A percentile compares a stretch with the other conserved stretches of the same genome.
Conservation (phyloP, 2,113 vertebrate species). For the Lepus americanus region DNA sequence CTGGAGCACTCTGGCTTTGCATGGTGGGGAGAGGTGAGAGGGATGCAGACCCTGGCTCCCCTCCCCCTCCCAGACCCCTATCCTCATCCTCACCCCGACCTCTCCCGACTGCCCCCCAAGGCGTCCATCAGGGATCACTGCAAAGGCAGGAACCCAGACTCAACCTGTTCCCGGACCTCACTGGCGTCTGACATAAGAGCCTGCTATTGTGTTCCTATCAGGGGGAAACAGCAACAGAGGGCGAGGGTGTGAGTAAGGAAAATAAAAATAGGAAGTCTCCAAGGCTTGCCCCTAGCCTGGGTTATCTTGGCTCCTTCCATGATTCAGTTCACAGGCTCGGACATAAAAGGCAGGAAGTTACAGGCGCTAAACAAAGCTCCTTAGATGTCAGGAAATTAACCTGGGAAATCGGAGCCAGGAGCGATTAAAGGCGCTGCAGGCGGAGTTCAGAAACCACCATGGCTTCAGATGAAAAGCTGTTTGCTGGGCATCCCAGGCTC, state of each 20-base stretch:
- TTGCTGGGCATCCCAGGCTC: slow-evolving; percentile 53
- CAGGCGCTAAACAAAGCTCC: slow-evolving; percentile 79
- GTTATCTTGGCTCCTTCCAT: slow-evolving; percentile 60
- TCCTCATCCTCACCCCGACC: no score
- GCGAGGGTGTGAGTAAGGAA: slow-evolving; percentile 23
- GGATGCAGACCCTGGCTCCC: background rate
- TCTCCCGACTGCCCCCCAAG: background rate
- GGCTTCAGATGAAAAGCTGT: slow-evolving; percentile 75
- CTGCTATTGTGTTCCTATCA: slow-evolving; percentile 54
- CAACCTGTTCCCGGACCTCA: background rate
- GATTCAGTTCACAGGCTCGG: slow-evolving; percentile 76
- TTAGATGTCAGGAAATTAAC: slow-evolving; percentile 86
- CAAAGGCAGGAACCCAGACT: background rate
- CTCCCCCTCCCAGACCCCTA: no score
- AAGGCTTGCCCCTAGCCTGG: background rate
- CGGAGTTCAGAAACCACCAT: slow-evolving; percentile 65
- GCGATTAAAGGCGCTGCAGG: slow-evolving; percentile 61
- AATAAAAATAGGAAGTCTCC: slow-evolving; percentile 50
- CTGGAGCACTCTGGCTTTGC: background rate
- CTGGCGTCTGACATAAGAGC: background rate
- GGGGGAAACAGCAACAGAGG: background rate
- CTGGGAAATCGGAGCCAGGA: slow-evolving; percentile 78
- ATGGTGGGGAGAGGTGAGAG: no score
- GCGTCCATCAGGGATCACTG: background rate
- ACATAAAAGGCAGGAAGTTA: slow-evolving; percentile 85